Conservation (phyloP, 2,888 invertebrate species). For the Mythimna albipuncta region DNA sequence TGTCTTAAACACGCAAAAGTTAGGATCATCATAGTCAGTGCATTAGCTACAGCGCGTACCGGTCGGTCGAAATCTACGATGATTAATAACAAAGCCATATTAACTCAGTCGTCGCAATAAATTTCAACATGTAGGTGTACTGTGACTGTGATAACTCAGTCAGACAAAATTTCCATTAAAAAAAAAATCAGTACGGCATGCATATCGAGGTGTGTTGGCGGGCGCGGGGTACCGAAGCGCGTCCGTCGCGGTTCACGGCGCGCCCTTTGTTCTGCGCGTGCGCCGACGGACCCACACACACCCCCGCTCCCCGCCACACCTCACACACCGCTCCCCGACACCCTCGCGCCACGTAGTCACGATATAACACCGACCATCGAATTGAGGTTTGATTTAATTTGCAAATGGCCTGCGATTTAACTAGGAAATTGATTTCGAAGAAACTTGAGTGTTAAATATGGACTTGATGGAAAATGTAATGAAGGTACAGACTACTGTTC, state of each 20-base stretch:
- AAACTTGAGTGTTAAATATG: not conserved
- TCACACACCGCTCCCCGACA: conserved; percentile 48
- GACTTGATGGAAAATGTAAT: not conserved
- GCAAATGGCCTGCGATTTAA: conserved; percentile 39
- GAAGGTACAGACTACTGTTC: conserved; percentile 2
- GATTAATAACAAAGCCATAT: too few relatives aligned
- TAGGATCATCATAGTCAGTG: not conserved
- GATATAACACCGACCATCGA: conserved; percentile 49
- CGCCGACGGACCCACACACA: conserved; percentile 75
- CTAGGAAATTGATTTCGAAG: conserved; percentile 22
- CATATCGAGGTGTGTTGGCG: conserved; percentile 69
- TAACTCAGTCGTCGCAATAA: not conserved
- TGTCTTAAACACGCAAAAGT: not conserved
- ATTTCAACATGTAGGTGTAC: conserved; percentile 11
- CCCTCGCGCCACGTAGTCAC: conserved; percentile 52
- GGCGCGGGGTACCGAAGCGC: conserved; percentile 81
- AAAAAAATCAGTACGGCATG: conserved; percentile 74
- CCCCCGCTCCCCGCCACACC: conserved; percentile 41
- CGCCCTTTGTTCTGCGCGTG: conserved; percentile 90
- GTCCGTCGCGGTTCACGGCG: conserved; percentile 89
- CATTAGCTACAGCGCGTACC: not conserved
- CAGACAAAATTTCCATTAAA: conserved; percentile 71
- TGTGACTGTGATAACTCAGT: conserved; percentile 61
- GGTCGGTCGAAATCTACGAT: not conserved
- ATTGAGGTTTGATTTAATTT: conserved; percentile 59